Percentiles rank a stretch among this genome's conserved stretches.
phyloP scores from a whole-genome alignment of 2,113 vertebrate genomes.

The Coptodon rendalli region DNA sequence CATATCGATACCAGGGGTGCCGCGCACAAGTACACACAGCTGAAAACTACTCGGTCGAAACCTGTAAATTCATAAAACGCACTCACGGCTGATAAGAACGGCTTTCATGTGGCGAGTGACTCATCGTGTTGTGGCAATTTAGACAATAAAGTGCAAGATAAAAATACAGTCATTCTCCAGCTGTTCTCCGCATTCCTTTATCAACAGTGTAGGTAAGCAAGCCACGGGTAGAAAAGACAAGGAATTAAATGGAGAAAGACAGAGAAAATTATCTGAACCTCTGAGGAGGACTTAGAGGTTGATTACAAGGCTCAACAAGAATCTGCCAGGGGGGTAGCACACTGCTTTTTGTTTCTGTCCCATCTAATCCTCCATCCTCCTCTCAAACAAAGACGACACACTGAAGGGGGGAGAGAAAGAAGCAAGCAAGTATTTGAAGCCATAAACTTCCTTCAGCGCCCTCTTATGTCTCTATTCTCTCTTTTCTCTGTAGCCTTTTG shows the following conservation, averaged over 20 bases:
- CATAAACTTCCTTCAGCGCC: conserved; percentile 56
- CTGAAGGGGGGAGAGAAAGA: conserved; percentile 21
- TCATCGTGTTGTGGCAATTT: neutral
- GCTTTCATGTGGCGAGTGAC: conserved; percentile 16
- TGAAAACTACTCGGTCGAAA: neutral
- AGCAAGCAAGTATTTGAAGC: conserved; percentile 42
- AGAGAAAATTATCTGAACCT: conserved; percentile 22
- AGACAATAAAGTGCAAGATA: neutral
- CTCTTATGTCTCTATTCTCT: conserved; percentile 54
- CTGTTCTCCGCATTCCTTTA: conserved; percentile 3
- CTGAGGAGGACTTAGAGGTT: conserved; percentile 27
- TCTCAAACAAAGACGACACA: conserved; percentile 12
- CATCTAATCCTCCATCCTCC: conserved; percentile 23
- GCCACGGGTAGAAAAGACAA: neutral
- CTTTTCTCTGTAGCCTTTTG: conserved; percentile 49
- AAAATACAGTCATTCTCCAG: neutral
- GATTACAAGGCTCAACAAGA: conserved; percentile 31
- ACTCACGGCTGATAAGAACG: conserved; percentile 1
- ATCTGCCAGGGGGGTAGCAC: neutral
- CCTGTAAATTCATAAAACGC: conserved; percentile 31
- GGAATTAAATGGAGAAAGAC: neutral
- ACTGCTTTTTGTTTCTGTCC: conserved; percentile 47
- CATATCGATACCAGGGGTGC: neutral
- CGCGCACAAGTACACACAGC: neutral
- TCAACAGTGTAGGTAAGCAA: neutral